phyloP scores from a whole-genome alignment of 2,797 vertebrate genomes.

The Avahi laniger region DNA sequence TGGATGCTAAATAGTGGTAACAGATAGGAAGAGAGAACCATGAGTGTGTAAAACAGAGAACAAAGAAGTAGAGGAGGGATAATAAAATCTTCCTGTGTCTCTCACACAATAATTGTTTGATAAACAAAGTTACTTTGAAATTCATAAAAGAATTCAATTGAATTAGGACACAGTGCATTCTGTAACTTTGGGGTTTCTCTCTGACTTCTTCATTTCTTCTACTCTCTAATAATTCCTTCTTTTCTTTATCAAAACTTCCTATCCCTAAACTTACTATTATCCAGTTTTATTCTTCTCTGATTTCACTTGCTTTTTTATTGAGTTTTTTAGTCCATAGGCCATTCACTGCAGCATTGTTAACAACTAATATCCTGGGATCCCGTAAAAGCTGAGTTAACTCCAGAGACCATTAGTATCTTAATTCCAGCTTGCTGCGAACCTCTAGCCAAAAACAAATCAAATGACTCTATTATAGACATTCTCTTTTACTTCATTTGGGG shows the following conservation, averaged over 20 bases:
- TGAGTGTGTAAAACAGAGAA: background rate
- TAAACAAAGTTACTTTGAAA: constrained; percentile 19
- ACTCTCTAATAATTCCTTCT: background rate
- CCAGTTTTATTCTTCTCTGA: background rate
- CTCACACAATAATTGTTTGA: background rate
- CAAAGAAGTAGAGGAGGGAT: background rate
- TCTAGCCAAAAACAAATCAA: background rate
- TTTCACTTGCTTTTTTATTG: background rate
- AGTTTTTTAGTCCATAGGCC: background rate
- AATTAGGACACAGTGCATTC: background rate
- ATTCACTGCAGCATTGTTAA: background rate
- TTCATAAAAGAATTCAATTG: background rate
- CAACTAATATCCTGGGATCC: background rate
- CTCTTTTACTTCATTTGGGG: background rate
- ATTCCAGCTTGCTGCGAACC: background rate
- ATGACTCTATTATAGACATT: background rate
- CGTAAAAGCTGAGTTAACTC: background rate
- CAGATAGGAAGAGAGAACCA: background rate
- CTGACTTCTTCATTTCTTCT: background rate
- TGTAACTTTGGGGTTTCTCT: background rate
- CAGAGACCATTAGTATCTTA: background rate
- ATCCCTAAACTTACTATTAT: background rate
- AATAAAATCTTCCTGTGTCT: background rate
- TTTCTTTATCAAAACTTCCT: background rate
- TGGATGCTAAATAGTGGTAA: background rate